Conservation (phyloP, 2,797 vertebrate species). For the Xyrichtys novacula region DNA sequence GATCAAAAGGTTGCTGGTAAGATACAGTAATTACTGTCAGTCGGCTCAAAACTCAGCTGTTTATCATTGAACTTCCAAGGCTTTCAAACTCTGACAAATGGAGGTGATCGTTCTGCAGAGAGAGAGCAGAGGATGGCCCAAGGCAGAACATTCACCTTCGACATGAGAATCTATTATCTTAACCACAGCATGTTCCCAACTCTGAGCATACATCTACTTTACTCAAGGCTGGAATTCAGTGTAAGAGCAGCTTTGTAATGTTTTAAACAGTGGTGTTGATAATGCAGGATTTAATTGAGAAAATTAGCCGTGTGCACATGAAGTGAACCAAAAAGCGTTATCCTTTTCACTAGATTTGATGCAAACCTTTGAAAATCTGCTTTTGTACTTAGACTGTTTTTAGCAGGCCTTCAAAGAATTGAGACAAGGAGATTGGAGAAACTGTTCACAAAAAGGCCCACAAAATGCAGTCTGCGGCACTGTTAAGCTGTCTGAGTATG, state of each 20-base stretch:
- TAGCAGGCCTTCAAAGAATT: constrained; percentile 3
- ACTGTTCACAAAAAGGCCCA: neutral
- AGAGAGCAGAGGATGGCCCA: constrained; percentile 44
- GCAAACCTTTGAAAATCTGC: neutral
- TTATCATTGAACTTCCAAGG: constrained; percentile 49
- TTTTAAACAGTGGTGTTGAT: neutral
- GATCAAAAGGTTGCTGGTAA: constrained; percentile 36
- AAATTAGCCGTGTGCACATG: constrained; percentile 1
- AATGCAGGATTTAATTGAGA: constrained; percentile 13
- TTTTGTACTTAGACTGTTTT: neutral
- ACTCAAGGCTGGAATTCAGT: constrained; percentile 6
- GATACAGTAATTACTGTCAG: constrained; percentile 8
- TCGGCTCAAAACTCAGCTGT: constrained; percentile 10
- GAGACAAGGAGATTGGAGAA: constrained; percentile 5
- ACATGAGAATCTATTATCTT: constrained; percentile 62
- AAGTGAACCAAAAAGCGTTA: constrained; percentile 20
- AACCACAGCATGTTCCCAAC: constrained; percentile 32
- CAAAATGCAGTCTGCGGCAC: neutral
- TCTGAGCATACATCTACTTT: constrained; percentile 20
- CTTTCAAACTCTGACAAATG: constrained; percentile 45
- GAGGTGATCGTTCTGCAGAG: constrained; percentile 40
- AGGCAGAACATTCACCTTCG: constrained; percentile 63
- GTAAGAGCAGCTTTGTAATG: constrained; percentile 15
- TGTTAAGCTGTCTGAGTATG: constrained; percentile 5
- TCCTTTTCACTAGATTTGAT: constrained; percentile 34